Base-by-base conservation (phyloP, 1,140 invertebrate species). In the Diploscapter pachys region DNA sequence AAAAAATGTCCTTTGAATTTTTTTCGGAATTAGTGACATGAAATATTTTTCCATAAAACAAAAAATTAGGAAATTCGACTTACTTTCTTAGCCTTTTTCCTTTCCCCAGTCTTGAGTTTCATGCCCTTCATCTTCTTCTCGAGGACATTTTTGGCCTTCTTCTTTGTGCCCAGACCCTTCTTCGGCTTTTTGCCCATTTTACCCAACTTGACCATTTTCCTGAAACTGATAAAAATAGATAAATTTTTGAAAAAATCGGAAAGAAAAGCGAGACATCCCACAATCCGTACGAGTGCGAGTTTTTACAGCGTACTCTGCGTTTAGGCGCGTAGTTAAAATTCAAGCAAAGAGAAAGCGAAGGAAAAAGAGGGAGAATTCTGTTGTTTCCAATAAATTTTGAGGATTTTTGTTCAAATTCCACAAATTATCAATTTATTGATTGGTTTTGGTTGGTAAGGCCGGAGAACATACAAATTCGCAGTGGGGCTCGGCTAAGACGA, bases 91-190 rank as follows among this genome's bases (percentile, higher is more conserved):
- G 75, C 63, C 59, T 61, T 51, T 48, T 75, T 75, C 51, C 76
- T 66, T 55, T 77, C 76, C 2, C 73, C 63, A 13, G 63, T 63
- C 50, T 76, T 76, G 31, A 76, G 63, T 50, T 71, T 67, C 48
- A 76, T 50, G 57, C 75, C 75, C 54, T 76, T 76, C 5, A 71
- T 71, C 61, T 76, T 76, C 56, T 76, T 76, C 13, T 76, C 75
- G 56, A 71, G 53, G 63, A 72, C 63, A 76, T 66, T 76, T 48
- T 72, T 71, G 11, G 72, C 75, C 70, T 76, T 76, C 75, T 76
- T 76, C 51, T 76, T 76, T 31, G 31, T 31, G 31, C 31, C 31
- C 31, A 31, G 31, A 2, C 75, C 75, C 31, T 76, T 76, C 31
- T 31, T 31, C 31, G 4, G 69, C 53, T 56, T 66, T 66, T 76